These are phyloP conservation scores for Phania funesta DNA, from an alignment of 2,888 invertebrate species.

Conservation along the genomic window DNA sequence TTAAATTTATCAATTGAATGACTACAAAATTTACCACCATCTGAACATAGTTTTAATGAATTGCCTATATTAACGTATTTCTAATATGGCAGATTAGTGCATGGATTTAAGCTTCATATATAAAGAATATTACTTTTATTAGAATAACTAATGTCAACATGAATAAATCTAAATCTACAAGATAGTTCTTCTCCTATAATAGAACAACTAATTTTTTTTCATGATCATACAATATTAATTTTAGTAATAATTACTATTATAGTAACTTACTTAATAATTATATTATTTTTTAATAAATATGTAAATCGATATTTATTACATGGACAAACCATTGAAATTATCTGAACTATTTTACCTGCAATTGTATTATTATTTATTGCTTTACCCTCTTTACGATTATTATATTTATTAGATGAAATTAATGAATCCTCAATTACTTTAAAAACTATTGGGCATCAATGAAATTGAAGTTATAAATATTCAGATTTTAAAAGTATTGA, in stretches of 20 bases:
- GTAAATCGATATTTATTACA: constrained; percentile 82
- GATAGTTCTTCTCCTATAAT: constrained; percentile 84
- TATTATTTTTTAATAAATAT: constrained; percentile 82
- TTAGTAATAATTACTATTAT: constrained; percentile 83
- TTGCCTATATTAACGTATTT: constrained; percentile 83
- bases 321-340: constrained; percentile 82
- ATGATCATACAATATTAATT: constrained; percentile 84
- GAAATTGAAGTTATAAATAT: too few species aligned
- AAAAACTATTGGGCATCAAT: too few species aligned
- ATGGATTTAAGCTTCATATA: constrained; percentile 86
- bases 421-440: constrained; percentile 83
- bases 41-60: too few species aligned
- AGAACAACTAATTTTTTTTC: constrained; percentile 85
- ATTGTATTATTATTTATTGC: constrained; percentile 84
- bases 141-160: constrained; percentile 83
- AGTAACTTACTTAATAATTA: constrained; percentile 83
- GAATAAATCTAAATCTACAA: too few species aligned
- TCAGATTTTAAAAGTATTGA: too few species aligned
- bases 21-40: constrained; percentile 82
- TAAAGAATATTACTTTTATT: constrained; percentile 84
- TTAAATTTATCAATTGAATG: constrained; percentile 84
- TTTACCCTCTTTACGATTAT: constrained; percentile 83
- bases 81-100: constrained; percentile 84
- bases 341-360: constrained; percentile 84
- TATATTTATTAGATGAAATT: constrained; percentile 84